A percentile compares a stretch with the other conserved stretches of the same genome.
Conservation (phyloP, 2,888 invertebrate species). For the Leptopterna dolabrata region DNA sequence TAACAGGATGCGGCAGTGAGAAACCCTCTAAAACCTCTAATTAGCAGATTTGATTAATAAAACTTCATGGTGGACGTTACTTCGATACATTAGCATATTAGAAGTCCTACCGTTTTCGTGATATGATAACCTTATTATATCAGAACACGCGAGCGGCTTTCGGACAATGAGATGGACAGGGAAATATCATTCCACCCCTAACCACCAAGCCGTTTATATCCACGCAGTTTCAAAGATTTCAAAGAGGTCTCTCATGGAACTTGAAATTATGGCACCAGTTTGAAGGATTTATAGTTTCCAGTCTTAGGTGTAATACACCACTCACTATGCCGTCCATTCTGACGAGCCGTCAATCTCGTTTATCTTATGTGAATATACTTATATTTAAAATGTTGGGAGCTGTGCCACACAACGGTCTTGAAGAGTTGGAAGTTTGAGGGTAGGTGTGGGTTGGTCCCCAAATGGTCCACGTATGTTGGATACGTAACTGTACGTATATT, state of each 20-base stretch:
- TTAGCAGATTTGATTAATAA: neutral
- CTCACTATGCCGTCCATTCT: too few relatives aligned
- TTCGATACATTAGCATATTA: constrained; percentile 22
- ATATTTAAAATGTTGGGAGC: too few relatives aligned
- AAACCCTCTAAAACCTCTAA: neutral
- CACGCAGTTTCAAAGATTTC: neutral
- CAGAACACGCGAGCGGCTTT: constrained; percentile 5
- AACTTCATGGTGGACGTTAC: neutral
- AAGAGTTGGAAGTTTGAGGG: too few relatives aligned
- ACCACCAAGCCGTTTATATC: neutral
- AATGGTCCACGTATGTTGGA: too few relatives aligned
- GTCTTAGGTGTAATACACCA: neutral
- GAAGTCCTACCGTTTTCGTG: neutral
- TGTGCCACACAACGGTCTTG: too few relatives aligned
- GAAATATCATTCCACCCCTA: neutral
- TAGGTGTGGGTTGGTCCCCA: too few relatives aligned
- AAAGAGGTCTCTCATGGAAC: neutral
- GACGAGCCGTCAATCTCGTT: too few relatives aligned
- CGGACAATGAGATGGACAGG: constrained; percentile 10
- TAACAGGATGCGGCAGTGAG: neutral
- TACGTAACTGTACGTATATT: too few relatives aligned
- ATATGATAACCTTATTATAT: constrained; percentile 20
- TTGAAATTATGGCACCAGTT: neutral
- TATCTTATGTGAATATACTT: too few relatives aligned
- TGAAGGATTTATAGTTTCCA: neutral